Conservation (phyloP, 1,140 invertebrate genomes). For the Neodiprion virginianus region DNA sequence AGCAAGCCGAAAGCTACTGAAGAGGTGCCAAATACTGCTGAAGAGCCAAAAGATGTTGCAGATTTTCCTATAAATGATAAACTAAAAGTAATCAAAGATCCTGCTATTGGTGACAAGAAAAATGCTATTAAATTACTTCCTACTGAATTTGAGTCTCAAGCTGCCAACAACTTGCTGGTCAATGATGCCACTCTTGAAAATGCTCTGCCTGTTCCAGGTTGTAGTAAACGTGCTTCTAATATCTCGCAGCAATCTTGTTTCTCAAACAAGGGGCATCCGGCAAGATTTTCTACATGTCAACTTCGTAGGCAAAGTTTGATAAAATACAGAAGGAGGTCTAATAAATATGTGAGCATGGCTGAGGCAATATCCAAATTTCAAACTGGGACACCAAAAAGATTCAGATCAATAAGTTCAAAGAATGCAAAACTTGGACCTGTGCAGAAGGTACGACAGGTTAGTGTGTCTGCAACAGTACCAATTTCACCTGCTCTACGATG, state of each 20-base stretch:
- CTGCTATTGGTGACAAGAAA: neutral
- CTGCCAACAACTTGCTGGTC: neutral
- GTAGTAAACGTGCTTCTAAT: neutral
- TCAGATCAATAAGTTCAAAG: conserved; percentile 43
- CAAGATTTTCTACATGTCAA: conserved; percentile 29
- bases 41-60: neutral
- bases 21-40: neutral
- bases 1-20: neutral
- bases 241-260: neutral
- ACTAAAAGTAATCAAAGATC: no score
- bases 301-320: conserved; percentile 32
- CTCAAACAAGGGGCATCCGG: neutral
- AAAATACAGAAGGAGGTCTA: conserved; percentile 25
- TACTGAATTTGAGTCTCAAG: neutral
- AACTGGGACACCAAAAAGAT: conserved; percentile 55
- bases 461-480: conserved; percentile 50
- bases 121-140: neutral
- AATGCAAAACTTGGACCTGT: conserved; percentile 32
- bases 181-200: neutral
- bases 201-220: neutral
- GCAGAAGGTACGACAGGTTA: conserved; percentile 32
- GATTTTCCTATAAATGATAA: no score
- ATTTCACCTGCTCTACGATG: conserved; percentile 55
- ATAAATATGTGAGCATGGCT: conserved; percentile 56
- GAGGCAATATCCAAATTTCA: conserved; percentile 59